phyloP scores from a whole-genome alignment of 2,888 invertebrate genomes.

The Agriotes lineatus region DNA sequence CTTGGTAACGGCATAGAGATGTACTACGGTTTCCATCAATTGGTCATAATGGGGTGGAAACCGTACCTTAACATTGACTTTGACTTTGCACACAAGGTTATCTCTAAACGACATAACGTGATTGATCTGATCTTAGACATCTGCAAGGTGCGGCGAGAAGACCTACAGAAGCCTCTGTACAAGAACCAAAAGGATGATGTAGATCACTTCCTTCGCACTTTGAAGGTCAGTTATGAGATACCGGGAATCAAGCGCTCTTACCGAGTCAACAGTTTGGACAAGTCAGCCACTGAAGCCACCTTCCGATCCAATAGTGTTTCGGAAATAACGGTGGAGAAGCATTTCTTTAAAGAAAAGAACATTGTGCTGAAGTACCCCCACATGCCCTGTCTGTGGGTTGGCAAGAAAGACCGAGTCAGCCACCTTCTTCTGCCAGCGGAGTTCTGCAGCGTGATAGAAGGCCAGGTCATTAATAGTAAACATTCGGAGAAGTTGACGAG shows the following conservation, averaged over 20 bases:
- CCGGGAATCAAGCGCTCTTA: conserved; percentile 65
- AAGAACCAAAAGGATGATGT: not conserved
- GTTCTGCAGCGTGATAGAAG: conserved; percentile 81
- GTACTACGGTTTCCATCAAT: conserved; percentile 95
- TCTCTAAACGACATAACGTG: conserved; percentile 72
- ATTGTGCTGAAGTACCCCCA: conserved; percentile 71
- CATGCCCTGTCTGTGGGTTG: conserved; percentile 87
- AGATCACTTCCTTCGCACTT: conserved; percentile 29
- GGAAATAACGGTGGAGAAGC: conserved; percentile 66
- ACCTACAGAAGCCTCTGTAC: conserved; percentile 45
- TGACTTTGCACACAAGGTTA: conserved; percentile 88
- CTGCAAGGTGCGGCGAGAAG: conserved; percentile 20
- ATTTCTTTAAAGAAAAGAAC: conserved; percentile 64
- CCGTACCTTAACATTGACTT: conserved; percentile 93
- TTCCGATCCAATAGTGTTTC: conserved; percentile 61
- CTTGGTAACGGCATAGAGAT: conserved; percentile 88
- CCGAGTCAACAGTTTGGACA: conserved; percentile 65
- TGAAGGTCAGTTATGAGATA: conserved; percentile 67
- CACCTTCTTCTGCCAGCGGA: conserved; percentile 87
- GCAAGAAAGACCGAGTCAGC: conserved; percentile 64
- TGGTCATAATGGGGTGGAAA: conserved; percentile 89
- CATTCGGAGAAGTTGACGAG: conserved; percentile 86
- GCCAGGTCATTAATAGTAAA: too few relatives aligned
- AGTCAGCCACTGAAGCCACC: conserved; percentile 58
- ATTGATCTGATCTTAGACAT: conserved; percentile 63